These are phyloP conservation scores for Pelecanoides urinatrix DNA, from an alignment of 2,113 vertebrate genomes.

Conservation along the genomic window DNA sequence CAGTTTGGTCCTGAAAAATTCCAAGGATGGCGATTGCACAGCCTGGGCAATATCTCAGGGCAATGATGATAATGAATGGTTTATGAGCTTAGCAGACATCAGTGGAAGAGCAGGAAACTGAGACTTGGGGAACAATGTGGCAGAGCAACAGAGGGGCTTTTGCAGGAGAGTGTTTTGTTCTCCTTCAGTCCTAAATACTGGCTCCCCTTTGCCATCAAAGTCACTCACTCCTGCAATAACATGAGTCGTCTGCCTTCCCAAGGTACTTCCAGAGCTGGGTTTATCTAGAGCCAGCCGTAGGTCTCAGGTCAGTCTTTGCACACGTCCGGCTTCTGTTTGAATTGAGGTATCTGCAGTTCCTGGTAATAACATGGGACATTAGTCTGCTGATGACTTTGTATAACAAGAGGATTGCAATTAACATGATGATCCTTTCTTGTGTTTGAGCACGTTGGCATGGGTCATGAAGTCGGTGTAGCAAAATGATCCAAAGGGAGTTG, in stretches of 20 bases:
- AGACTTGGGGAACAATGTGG: background rate
- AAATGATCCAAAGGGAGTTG: background rate
- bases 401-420: slow-evolving; percentile 62
- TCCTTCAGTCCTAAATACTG: background rate
- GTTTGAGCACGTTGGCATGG: slow-evolving; percentile 20
- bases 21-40: background rate
- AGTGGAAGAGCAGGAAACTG: background rate
- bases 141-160: background rate
- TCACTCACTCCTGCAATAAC: background rate
- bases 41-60: background rate
- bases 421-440: background rate
- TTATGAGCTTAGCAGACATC: background rate
- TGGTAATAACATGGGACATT: slow-evolving; percentile 66
- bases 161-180: background rate
- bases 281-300: accelerated
- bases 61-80: too few species aligned
- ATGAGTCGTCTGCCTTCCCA: background rate
- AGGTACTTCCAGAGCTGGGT: background rate
- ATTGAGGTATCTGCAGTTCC: background rate
- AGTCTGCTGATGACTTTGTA: slow-evolving; percentile 50
- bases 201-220: background rate
- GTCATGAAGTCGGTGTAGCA: background rate
- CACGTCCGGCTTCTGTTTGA: background rate
- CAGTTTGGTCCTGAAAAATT: background rate
- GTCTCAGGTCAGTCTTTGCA: background rate